Percentiles rank a stretch among this genome's conserved stretches.
phyloP scores from a whole-genome alignment of 2,888 invertebrate species.

The Scaptodrosophila latifasciaeformis region DNA sequence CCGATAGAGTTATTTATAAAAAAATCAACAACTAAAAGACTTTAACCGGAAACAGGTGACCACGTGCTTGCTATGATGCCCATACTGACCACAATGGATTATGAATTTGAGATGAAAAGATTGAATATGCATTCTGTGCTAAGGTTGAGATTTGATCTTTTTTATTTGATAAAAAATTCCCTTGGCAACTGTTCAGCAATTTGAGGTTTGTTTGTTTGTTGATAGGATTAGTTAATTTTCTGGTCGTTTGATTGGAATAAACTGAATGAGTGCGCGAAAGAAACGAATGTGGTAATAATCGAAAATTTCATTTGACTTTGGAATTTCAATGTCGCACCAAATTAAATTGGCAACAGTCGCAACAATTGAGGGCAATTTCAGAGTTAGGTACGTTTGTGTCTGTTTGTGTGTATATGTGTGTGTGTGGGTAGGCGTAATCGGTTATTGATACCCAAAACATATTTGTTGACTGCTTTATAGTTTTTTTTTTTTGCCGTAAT shows the following conservation, averaged over 20 bases:
- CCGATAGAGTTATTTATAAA: conserved; percentile 16
- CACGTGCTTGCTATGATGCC: conserved; percentile 23
- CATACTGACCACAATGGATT: no score
- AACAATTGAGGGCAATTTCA: conserved; percentile 12
- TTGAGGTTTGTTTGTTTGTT: conserved; percentile 25
- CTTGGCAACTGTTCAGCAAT: conserved; percentile 1
- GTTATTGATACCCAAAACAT: conserved; percentile 31
- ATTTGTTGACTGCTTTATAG: no score
- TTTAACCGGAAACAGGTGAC: conserved; percentile 41
- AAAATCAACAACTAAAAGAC: no score
- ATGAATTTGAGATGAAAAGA: no score
- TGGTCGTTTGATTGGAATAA: no score
- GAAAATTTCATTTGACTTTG: conserved; percentile 43
- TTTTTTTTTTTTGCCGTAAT: no score
- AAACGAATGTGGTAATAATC: conserved; percentile 50
- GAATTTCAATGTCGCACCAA: conserved; percentile 63
- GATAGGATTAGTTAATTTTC: conserved; percentile 51
- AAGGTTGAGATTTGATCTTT: no score
- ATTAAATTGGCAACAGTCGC: conserved; percentile 42
- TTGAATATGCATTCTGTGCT: no score
- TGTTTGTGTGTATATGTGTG: no score
- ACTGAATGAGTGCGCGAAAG: conserved; percentile 37
- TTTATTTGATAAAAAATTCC: no score
- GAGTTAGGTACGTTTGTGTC: no score
- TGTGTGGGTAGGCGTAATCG: conserved; percentile 40